A percentile compares a stretch with the other conserved stretches of the same genome.
phyloP scores from a whole-genome alignment of 2,888 invertebrate genomes.

The Rotaria sp. region DNA sequence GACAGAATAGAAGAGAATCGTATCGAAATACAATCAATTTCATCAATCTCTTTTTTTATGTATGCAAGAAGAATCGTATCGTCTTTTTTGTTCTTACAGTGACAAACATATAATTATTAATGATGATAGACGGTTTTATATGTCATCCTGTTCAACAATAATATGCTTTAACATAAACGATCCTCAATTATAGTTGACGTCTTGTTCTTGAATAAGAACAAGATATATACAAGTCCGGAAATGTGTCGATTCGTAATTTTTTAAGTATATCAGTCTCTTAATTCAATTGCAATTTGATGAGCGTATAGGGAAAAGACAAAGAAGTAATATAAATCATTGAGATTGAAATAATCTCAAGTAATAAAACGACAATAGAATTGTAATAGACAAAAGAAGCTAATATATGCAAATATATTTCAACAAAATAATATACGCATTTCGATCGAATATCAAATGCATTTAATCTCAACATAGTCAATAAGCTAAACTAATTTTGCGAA shows the following conservation, averaged over 20 bases:
- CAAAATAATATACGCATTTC: neutral
- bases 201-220: neutral
- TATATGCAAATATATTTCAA: neutral
- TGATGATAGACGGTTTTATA: neutral
- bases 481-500: too few species aligned
- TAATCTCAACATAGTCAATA: too few species aligned
- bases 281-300: neutral
- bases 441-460: too few species aligned
- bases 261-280: neutral
- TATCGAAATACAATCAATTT: neutral
- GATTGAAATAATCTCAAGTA: neutral
- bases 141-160: neutral
- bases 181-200: constrained; percentile 6
- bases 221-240: neutral
- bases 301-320: neutral
- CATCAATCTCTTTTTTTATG: neutral
- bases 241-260: neutral
- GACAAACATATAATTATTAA: neutral
- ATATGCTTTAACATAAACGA: neutral
- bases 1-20: neutral
- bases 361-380: neutral
- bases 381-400: neutral
- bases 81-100: neutral
- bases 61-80: neutral
- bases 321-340: neutral